A percentile compares a stretch with the other conserved stretches of the same genome.
Conservation (phyloP, 2,797 vertebrate genomes). For the Anableps anableps region DNA sequence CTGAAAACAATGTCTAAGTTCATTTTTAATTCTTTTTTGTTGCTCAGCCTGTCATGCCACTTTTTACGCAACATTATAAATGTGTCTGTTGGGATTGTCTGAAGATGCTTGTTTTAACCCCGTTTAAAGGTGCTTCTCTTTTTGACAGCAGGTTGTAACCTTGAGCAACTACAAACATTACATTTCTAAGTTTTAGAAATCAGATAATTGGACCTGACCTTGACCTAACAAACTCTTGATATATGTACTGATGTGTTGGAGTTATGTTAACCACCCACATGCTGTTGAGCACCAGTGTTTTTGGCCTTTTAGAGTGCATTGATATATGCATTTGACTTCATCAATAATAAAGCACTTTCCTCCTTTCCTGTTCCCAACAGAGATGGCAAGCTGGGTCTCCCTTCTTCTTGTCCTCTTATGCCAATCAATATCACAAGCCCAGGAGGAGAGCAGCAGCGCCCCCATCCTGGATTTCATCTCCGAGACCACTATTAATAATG, state of each 20-base stretch:
- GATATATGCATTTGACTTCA: slow-evolving; percentile 27
- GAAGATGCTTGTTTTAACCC: not conserved
- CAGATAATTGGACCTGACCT: not conserved
- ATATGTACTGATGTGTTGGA: slow-evolving; percentile 7
- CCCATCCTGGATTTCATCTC: slow-evolving; percentile 63
- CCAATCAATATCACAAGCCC: slow-evolving; percentile 46
- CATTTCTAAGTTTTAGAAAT: not conserved
- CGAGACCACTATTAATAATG: slow-evolving; percentile 78
- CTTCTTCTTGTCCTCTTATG: slow-evolving; percentile 71
- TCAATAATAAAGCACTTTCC: slow-evolving; percentile 47
- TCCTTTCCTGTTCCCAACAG: slow-evolving; percentile 57
- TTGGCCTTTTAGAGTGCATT: slow-evolving; percentile 22
- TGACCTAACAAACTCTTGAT: slow-evolving; percentile 7
- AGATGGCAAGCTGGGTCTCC: slow-evolving; percentile 81
- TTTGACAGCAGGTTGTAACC: not conserved
- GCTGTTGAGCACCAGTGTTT: slow-evolving; percentile 7
- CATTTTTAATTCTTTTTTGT: not conserved
- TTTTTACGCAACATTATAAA: not conserved
- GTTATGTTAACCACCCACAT: slow-evolving; percentile 22
- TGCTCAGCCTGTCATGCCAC: not conserved
- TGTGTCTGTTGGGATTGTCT: not conserved
- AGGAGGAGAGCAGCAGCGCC: slow-evolving; percentile 39
- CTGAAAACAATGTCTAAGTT: not conserved
- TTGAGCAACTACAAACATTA: not conserved
- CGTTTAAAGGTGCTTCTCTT: not conserved